Base-by-base conservation (phyloP, 2,888 invertebrate species). In the Patella pellucida region DNA sequence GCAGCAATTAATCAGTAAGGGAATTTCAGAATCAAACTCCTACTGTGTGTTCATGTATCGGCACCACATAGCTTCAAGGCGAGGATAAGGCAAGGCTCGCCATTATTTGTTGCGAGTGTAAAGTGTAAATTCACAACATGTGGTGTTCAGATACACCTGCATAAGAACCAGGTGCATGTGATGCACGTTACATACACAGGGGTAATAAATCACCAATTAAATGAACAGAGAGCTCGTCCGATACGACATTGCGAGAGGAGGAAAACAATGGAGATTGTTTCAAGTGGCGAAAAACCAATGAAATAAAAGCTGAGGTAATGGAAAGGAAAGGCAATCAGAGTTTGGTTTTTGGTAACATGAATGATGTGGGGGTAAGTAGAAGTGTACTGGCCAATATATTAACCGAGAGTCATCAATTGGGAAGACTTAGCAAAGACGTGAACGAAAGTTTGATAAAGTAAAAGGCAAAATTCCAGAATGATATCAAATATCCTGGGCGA, bases 291-390 rank as follows among this genome's bases (percentile, higher is more conserved):
- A 56, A 56, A 56, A 19, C 56, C 62, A n/a, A 62, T n/a, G 14
- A 62, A 62, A 19, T 23, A 19, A n/a, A 62, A 62, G n/a, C 62
- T 9, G 62, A 62, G 23, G 3, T 62, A 3, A 62, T 62, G n/a
- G 62, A 62, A 23, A 7, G 11, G 23, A 62, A n/a, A 19, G 62
- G n/a, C 5, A 62, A 62, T 11, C 5, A n/a, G 5, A 62, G 62
- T 19, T 62, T 62, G 19, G 23, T 62, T 19, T 62, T 62, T 12
- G 19, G 62, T 1, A 62, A 62, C 23, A 62, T 62, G 62, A 62
- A 62, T n/a, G 62, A 62, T 62, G 23, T n/a, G 7, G 62, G 62
- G 62, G 62, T 62, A 12, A 62, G 62, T 62, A 62, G n/a, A 11
- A 19, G 1, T 62, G 3, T 62, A 11, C 23, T 62, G 11, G 11